Evolutionary conservation across 2,113 vertebrate species (phyloP).

Genomic region (Engraulis encrasicolus): DNA sequence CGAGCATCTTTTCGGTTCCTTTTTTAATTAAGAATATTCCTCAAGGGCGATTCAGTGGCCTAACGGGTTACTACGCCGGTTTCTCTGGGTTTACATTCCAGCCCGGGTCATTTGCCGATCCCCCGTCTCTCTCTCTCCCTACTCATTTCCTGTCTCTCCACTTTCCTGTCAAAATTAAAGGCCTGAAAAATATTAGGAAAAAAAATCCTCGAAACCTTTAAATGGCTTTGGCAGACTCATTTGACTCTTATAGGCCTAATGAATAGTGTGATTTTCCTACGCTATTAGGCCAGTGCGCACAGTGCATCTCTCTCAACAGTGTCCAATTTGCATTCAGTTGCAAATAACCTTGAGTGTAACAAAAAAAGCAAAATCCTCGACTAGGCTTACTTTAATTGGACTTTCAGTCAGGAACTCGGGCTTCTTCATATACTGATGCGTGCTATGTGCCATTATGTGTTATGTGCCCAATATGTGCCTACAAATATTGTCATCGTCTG

Average conservation of each 20-base stretch:
- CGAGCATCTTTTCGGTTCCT: neutral
- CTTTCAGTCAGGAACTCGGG: neutral
- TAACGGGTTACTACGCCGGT: no score
- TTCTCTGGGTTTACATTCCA: no score
- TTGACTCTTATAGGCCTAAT: neutral
- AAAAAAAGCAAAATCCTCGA: neutral
- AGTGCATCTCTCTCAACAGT: neutral
- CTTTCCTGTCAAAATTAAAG: no score
- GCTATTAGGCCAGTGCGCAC: neutral
- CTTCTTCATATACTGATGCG: neutral
- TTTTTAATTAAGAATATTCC: neutral
- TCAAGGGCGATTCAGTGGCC: no score
- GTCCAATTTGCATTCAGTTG: no score
- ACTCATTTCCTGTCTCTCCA: no score
- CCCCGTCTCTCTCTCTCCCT: no score
- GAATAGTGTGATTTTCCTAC: neutral
- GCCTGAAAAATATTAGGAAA: no score
- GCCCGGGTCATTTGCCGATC: no score
- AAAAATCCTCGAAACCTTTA: neutral
- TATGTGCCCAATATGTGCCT: neutral
- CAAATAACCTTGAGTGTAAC: no score
- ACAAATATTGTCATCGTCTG: neutral
- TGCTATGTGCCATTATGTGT: neutral
- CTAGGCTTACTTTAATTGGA: neutral
- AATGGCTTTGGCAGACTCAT: neutral